Conservation (phyloP, 2,888 invertebrate species). For the Nomada goodeniana region DNA sequence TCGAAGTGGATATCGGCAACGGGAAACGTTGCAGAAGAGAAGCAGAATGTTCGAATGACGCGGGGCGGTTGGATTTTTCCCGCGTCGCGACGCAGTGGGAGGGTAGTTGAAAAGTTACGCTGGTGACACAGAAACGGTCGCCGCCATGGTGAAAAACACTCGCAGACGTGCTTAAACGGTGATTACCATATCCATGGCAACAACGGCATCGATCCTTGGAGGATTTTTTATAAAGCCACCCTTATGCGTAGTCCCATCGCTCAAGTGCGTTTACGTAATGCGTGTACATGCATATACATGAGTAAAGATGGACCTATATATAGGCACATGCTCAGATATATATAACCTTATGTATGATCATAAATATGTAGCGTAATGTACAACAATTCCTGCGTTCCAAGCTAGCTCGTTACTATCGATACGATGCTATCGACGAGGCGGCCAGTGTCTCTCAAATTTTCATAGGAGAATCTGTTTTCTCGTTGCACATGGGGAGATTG, state of each 20-base stretch:
- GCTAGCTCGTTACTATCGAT: constrained; percentile 62
- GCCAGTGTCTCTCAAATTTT: constrained; percentile 59
- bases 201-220: constrained; percentile 67
- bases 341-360: constrained; percentile 64
- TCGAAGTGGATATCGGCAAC: no score
- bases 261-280: constrained; percentile 71
- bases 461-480: background rate
- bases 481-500: background rate
- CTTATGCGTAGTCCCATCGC: constrained; percentile 69
- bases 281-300: constrained; percentile 65
- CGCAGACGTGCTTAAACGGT: constrained; percentile 62
- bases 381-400: constrained; percentile 59
- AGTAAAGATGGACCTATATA: constrained; percentile 57
- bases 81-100: constrained; percentile 5
- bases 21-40: no score
- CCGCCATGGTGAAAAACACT: constrained; percentile 57
- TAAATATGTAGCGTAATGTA: constrained; percentile 66
- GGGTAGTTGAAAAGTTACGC: constrained; percentile 41
- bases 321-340: constrained; percentile 52
- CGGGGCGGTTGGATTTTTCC: no score
- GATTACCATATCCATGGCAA: constrained; percentile 71
- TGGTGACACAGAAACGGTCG: constrained; percentile 45
- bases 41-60: no score
- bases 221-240: constrained; percentile 71
- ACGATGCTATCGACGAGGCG: constrained; percentile 36